Evolutionary conservation across 2,113 vertebrate genomes (phyloP).

Genomic region (Trogon melanurus): DNA sequence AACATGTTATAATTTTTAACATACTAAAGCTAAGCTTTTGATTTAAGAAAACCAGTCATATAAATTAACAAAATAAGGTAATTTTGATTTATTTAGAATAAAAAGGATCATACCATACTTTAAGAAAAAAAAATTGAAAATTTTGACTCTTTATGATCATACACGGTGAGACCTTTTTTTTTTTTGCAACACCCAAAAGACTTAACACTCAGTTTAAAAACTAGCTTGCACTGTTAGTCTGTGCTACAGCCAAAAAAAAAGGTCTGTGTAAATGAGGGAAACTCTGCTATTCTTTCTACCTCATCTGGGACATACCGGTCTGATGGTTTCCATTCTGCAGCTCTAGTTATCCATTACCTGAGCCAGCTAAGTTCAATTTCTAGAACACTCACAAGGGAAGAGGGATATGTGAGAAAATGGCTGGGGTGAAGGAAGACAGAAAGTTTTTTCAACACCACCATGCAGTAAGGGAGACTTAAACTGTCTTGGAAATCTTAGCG

Average conservation of each 20-base stretch:
- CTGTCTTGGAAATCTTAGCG: neutral
- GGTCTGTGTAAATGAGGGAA: neutral
- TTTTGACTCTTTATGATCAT: neutral
- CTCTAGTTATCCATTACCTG: neutral
- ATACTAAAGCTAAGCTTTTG: neutral
- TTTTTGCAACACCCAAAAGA: neutral
- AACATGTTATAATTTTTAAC: neutral
- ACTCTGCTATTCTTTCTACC: neutral
- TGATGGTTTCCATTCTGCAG: neutral
- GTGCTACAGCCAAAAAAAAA: neutral
- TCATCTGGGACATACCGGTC: neutral
- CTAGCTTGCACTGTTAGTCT: neutral
- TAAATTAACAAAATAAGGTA: neutral
- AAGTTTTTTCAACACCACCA: neutral
- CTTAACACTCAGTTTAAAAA: neutral
- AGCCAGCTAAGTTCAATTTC: neutral
- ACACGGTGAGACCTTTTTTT: rapidly evolving
- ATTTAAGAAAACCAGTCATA: neutral
- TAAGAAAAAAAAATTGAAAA: neutral
- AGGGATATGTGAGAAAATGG: neutral
- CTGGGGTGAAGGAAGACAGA: neutral
- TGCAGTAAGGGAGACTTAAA: neutral
- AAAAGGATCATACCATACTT: neutral
- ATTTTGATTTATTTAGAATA: neutral
- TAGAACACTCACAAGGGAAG: neutral